Evolutionary conservation across 2,888 invertebrate genomes (phyloP).

Genomic region (Ashinkailepas kermadecensis): DNA sequence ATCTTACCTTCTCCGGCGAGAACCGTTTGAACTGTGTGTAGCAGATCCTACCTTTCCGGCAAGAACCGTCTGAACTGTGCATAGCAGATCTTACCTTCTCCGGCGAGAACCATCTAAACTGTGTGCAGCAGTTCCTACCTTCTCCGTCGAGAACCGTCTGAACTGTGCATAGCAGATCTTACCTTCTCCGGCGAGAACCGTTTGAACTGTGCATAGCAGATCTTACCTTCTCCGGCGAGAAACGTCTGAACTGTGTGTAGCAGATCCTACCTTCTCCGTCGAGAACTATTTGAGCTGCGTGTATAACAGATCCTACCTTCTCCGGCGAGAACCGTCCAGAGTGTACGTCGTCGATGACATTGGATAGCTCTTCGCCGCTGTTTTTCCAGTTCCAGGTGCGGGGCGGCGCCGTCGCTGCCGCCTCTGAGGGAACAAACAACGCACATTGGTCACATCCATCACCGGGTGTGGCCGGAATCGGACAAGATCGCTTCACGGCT

Average conservation of each 20-base stretch:
- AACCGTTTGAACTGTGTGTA: background rate
- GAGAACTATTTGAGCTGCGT: too few species aligned
- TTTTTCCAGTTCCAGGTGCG: background rate
- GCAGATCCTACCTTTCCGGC: too few species aligned
- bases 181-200: too few species aligned
- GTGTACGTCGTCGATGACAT: background rate
- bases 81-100: background rate
- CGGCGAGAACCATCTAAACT: background rate
- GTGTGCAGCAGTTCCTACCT: background rate
- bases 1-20: background rate
- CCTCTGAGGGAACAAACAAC: background rate
- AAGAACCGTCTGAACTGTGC: too few species aligned
- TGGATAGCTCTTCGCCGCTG: background rate
- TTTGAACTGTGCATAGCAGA: too few species aligned
- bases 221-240: too few species aligned
- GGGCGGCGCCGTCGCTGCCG: background rate
- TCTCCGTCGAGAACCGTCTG: background rate
- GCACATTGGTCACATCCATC: too few species aligned
- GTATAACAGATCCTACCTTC: background rate
- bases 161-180: too few species aligned
- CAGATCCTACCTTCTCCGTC: too few species aligned
- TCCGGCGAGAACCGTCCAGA: background rate
- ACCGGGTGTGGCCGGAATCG: too few species aligned
- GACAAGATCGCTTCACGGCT: too few species aligned
- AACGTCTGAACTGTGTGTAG: too few species aligned